Conservation (phyloP, 2,797 vertebrate species). For the Xiphorhynchus erythropygius region DNA sequence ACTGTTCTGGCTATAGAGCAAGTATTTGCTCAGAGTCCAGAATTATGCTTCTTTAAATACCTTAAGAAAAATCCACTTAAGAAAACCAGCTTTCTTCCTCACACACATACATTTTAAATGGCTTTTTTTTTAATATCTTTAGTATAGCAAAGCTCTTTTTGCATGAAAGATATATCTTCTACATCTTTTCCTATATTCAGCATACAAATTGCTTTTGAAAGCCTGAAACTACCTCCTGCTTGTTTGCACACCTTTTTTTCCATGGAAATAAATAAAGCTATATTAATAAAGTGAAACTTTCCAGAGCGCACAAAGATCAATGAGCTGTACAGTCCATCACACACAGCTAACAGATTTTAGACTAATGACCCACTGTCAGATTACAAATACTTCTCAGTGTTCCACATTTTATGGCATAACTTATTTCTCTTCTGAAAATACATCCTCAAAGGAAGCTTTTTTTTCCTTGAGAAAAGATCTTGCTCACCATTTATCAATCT, state of each 20-base stretch:
- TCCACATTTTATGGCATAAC: neutral
- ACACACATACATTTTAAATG: neutral
- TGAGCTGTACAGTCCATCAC: neutral
- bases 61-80: neutral
- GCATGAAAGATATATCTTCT: neutral
- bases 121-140: neutral
- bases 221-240: neutral
- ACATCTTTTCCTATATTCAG: neutral
- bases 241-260: neutral
- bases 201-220: neutral
- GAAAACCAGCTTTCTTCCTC: neutral
- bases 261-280: neutral
- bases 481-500: neutral
- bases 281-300: conserved; percentile 12
- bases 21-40: neutral
- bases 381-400: neutral
- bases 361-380: neutral
- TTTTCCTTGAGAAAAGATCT: neutral
- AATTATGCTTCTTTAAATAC: neutral
- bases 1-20: neutral
- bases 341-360: neutral
- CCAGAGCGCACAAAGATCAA: neutral
- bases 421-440: neutral
- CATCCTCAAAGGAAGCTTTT: neutral
- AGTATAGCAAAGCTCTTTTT: neutral